These are phyloP conservation scores for Heliconius charithonia DNA, from an alignment of 2,888 invertebrate genomes.

Conservation along the genomic window DNA sequence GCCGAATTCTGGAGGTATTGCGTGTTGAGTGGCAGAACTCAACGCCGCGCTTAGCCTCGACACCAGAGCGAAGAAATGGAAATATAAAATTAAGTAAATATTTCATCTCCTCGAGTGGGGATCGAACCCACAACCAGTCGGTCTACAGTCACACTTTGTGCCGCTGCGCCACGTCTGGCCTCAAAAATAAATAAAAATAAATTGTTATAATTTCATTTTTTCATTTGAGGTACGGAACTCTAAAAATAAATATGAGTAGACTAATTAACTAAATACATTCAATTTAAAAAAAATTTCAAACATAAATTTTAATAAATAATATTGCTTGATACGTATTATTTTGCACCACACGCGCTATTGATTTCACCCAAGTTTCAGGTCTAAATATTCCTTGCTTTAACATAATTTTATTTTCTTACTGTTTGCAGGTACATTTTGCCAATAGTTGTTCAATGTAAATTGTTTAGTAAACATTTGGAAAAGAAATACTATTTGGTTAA, in stretches of 20 bases:
- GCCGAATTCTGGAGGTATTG: too few species aligned
- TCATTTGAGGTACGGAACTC: background rate
- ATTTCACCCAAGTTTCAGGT: conserved; percentile 72
- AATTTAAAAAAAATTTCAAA: too few species aligned
- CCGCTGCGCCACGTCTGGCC: too few species aligned
- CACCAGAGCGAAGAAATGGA: too few species aligned
- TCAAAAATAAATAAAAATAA: too few species aligned
- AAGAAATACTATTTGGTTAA: background rate
- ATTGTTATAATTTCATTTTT: background rate
- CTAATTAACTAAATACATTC: too few species aligned
- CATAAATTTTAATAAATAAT: conserved; percentile 12
- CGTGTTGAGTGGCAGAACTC: too few species aligned
- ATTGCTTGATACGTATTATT: conserved; percentile 18
- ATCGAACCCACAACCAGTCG: too few species aligned
- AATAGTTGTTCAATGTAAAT: conserved; percentile 13
- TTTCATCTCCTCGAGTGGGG: too few species aligned
- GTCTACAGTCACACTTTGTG: too few species aligned
- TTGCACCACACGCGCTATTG: conserved; percentile 58
- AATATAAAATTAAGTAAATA: too few species aligned
- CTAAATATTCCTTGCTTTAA: conserved; percentile 81
- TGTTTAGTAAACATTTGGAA: background rate
- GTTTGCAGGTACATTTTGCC: conserved; percentile 32
- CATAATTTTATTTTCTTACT: conserved; percentile 70
- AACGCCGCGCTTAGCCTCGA: too few species aligned
- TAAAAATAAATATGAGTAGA: background rate